A percentile compares a stretch with the other conserved stretches of the same genome.
phyloP scores from a whole-genome alignment of 2,797 vertebrate species.

The Danionella dracula region DNA sequence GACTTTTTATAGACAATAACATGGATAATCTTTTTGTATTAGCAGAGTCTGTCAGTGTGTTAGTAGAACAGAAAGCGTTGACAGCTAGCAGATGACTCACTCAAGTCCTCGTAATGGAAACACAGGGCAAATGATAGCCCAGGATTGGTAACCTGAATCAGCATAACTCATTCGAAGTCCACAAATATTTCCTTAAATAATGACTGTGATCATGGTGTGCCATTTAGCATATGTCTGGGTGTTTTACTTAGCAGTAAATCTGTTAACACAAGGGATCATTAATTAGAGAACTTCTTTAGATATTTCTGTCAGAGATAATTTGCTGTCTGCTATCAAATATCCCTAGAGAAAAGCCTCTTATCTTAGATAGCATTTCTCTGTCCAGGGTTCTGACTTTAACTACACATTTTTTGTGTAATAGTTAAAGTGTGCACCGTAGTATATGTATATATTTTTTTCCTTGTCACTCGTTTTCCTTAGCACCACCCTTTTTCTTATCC shows the following conservation, averaged over 20 bases:
- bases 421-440: too few species aligned
- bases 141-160: not conserved
- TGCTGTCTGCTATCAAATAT: not conserved
- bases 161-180: constrained; percentile 8
- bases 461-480: too few species aligned
- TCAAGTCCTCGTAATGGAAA: constrained; percentile 21
- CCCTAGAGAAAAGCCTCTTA: constrained; percentile 30
- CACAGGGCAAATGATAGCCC: not conserved
- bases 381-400: constrained; percentile 58
- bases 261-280: not conserved
- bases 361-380: constrained; percentile 42
- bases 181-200: not conserved
- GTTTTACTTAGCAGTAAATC: not conserved
- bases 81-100: constrained; percentile 50
- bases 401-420: too few species aligned
- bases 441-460: too few species aligned
- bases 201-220: not conserved
- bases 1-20: constrained; percentile 35
- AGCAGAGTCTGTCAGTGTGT: too few species aligned
- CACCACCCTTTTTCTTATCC: too few species aligned
- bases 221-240: not conserved
- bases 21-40: too few species aligned
- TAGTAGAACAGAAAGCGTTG: constrained; percentile 17
- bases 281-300: not conserved
- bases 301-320: constrained; percentile 4